These are phyloP conservation scores for Plusia festucae DNA, from an alignment of 2,888 invertebrate species.

Conservation along the genomic window DNA sequence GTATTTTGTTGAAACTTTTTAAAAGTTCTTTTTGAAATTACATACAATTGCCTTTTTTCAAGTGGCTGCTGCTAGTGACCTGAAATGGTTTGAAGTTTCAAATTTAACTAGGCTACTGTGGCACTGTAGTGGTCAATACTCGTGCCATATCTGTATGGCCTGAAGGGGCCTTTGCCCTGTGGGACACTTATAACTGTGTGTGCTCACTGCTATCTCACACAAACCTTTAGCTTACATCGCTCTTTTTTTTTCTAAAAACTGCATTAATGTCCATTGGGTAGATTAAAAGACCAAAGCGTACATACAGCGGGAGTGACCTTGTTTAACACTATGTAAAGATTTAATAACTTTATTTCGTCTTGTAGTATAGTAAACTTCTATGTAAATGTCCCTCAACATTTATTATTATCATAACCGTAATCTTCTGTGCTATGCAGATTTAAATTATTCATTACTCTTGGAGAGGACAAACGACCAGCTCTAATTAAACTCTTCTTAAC, in stretches of 20 bases:
- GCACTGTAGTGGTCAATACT: too few species aligned
- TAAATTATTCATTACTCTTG: constrained; percentile 2
- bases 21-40: not conserved
- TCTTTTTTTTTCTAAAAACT: too few species aligned
- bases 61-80: not conserved
- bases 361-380: not conserved
- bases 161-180: too few species aligned
- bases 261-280: too few species aligned
- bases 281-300: too few species aligned
- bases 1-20: not conserved
- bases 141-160: too few species aligned
- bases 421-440: constrained; percentile 4
- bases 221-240: too few species aligned
- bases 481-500: constrained; percentile 4
- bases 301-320: too few species aligned
- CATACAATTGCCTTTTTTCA: not conserved
- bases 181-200: too few species aligned
- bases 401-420: constrained; percentile 2
- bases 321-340: too few species aligned
- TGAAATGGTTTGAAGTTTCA: not conserved
- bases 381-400: not conserved
- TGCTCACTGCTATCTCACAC: too few species aligned
- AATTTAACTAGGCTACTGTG: not conserved
- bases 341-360: not conserved
- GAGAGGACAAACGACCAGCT: constrained; percentile 1